Evolutionary conservation across 2,797 vertebrate genomes (phyloP).

Genomic region (Helicolenus hilgendorfi): DNA sequence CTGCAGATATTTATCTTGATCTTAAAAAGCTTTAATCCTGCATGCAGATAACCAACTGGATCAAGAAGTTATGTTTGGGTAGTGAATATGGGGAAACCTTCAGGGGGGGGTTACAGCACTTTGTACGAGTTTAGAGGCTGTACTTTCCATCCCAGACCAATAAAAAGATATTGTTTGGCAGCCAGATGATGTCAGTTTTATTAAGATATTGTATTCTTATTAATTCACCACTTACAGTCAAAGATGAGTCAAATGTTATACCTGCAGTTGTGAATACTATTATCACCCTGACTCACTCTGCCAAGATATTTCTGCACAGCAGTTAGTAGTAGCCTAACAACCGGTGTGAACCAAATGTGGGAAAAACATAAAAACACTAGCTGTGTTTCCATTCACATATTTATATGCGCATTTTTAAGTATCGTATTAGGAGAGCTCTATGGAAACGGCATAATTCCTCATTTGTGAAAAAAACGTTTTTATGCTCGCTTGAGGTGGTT

Average conservation of each 20-base stretch:
- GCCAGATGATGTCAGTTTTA: background rate
- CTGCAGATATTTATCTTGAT: constrained; percentile 65
- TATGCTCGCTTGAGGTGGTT: no score
- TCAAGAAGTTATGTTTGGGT: background rate
- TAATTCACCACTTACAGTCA: background rate
- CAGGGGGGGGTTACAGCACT: background rate
- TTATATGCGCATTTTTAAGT: no score
- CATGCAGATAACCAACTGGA: background rate
- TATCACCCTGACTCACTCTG: background rate
- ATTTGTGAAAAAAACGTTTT: no score
- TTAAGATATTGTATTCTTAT: background rate
- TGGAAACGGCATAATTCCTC: no score
- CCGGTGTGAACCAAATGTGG: background rate
- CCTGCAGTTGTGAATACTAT: background rate
- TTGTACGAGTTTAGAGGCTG: background rate
- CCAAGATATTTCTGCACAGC: constrained; percentile 4
- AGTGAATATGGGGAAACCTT: background rate
- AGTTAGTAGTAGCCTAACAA: background rate
- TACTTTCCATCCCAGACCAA: background rate
- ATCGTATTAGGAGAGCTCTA: no score
- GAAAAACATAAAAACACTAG: background rate
- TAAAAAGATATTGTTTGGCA: background rate
- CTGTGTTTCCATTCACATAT: no score
- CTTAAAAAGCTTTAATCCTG: constrained; percentile 39
- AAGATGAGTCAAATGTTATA: background rate